phyloP scores from a whole-genome alignment of 2,888 invertebrate genomes.

The Monochamus alternatus region DNA sequence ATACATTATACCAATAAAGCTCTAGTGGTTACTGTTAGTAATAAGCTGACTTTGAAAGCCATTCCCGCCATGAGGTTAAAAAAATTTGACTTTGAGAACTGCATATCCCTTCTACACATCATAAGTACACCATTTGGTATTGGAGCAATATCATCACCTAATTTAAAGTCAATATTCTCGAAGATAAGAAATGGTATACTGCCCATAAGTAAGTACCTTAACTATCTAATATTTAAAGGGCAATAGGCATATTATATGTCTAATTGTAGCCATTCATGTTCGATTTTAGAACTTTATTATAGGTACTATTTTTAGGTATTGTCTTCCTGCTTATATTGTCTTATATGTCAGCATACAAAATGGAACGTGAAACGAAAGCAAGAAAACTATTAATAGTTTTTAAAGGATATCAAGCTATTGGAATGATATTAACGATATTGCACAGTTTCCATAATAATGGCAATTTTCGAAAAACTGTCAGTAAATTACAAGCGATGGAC shows the following conservation, averaged over 20 bases:
- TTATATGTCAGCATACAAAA: slow-evolving; percentile 5
- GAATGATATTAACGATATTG: background rate
- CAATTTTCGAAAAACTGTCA: slow-evolving; percentile 7
- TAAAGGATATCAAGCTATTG: background rate
- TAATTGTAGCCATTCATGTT: background rate
- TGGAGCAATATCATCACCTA: slow-evolving; percentile 2
- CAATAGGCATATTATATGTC: background rate
- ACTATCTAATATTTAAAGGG: too few relatives aligned
- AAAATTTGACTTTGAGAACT: background rate
- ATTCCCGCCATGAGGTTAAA: background rate
- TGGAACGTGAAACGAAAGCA: slow-evolving; percentile 7
- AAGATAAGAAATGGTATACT: slow-evolving; percentile 1
- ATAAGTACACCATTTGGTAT: slow-evolving; percentile 26
- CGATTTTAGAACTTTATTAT: background rate
- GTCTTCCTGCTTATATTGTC: background rate
- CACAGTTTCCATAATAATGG: background rate
- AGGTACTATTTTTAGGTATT: slow-evolving; percentile 11
- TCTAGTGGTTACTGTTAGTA: too few relatives aligned
- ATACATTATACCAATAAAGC: background rate
- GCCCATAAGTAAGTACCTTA: slow-evolving; percentile 5
- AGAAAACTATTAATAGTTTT: slow-evolving; percentile 25
- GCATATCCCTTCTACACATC: background rate
- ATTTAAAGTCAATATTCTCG: background rate
- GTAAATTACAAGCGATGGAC: background rate
- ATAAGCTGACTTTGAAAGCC: background rate